Evolutionary conservation across 2,113 vertebrate species (phyloP).

Genomic region (Dicaeum eximium): DNA sequence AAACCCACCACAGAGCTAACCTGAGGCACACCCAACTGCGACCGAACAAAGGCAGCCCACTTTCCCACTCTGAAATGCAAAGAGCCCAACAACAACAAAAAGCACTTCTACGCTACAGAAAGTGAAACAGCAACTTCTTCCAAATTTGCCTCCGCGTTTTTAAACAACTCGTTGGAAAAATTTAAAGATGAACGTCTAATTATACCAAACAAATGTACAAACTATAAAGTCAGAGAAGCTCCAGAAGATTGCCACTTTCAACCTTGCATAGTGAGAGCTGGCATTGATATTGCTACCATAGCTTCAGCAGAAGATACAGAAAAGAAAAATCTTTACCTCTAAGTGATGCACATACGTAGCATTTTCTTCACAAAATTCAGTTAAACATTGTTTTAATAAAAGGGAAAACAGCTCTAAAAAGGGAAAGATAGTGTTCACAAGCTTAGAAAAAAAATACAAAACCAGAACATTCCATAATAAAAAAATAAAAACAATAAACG

Average conservation of each 20-base stretch:
- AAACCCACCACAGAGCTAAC: neutral
- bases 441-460: constrained; percentile 55
- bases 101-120: neutral
- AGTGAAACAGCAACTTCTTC: neutral
- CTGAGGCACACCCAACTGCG: neutral
- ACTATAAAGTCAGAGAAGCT: constrained; percentile 2
- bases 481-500: constrained; percentile 25
- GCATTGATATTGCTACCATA: constrained; percentile 54
- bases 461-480: constrained; percentile 50
- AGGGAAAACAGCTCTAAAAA: constrained; percentile 37
- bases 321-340: neutral
- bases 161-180: neutral
- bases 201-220: neutral
- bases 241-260: constrained; percentile 45
- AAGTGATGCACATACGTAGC: neutral
- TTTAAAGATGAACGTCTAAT: neutral
- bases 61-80: neutral
- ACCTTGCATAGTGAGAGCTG: constrained; percentile 60
- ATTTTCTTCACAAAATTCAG: constrained; percentile 29
- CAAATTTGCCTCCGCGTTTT: neutral
- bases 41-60: neutral
- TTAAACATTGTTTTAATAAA: constrained; percentile 34
- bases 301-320: constrained; percentile 18
- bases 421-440: constrained; percentile 36
- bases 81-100: neutral